These are phyloP conservation scores for Budorcas taxicolor DNA, from an alignment of 2,113 vertebrate species.

Conservation along the genomic window DNA sequence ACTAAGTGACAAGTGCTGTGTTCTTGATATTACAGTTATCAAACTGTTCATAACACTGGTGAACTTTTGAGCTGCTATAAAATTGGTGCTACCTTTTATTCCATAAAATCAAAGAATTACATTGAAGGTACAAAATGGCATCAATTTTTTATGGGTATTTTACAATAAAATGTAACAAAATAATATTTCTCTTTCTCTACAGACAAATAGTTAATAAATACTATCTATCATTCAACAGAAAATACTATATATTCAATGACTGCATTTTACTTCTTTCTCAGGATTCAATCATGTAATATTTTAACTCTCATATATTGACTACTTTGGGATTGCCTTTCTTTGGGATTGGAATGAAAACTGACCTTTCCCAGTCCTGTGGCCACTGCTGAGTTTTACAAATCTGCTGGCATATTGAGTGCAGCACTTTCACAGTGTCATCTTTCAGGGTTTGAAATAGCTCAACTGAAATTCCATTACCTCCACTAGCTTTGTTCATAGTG, in stretches of 20 bases:
- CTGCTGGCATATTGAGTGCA: too few species aligned
- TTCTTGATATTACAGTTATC: conserved; percentile 40
- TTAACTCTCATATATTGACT: neutral
- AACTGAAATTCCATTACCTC: too few species aligned
- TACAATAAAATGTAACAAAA: neutral
- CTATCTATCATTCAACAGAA: neutral
- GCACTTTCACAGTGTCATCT: too few species aligned
- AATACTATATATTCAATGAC: neutral
- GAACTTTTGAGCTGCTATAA: conserved; percentile 54
- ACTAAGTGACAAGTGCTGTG: conserved; percentile 21
- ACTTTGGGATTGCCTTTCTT: neutral
- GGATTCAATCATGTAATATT: neutral
- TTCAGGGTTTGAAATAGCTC: too few species aligned
- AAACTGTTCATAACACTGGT: conserved; percentile 26
- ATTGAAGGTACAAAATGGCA: neutral
- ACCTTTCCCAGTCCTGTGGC: too few species aligned
- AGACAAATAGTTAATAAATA: neutral
- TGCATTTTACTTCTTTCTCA: neutral
- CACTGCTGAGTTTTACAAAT: too few species aligned
- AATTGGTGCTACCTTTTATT: neutral
- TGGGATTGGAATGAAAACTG: too few species aligned
- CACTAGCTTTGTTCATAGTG: too few species aligned
- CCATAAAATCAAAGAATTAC: conserved; percentile 26
- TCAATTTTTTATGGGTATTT: neutral
- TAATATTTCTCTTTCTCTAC: neutral